phyloP scores from a whole-genome alignment of 2,888 invertebrate genomes.

The Seira ritae region DNA sequence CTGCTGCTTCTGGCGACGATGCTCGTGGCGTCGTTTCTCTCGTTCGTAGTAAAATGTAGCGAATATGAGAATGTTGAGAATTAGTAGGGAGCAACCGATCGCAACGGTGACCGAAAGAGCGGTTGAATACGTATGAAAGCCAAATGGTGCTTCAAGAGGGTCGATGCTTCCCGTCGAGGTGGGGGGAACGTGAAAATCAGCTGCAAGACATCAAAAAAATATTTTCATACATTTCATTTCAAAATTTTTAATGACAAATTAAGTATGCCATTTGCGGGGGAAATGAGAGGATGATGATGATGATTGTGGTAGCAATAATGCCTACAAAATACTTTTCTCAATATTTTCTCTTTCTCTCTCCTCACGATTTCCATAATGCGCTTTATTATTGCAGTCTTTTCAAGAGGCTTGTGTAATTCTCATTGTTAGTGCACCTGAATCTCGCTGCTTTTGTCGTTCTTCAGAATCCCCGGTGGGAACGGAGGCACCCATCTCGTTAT shows the following conservation, averaged over 20 bases:
- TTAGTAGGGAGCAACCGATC: conserved; percentile 85
- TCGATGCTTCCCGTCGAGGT: conserved; percentile 36
- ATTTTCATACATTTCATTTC: too few species aligned
- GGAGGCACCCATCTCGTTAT: conserved; percentile 38
- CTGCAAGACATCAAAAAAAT: conserved; percentile 8
- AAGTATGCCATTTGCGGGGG: too few species aligned
- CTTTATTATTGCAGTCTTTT: too few species aligned
- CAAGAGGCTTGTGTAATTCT: too few species aligned
- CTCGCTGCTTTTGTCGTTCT: conserved; percentile 57
- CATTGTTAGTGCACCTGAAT: conserved; percentile 41
- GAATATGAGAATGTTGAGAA: conserved; percentile 93
- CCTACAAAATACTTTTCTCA: too few species aligned
- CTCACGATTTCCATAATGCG: too few species aligned
- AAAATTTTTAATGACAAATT: too few species aligned
- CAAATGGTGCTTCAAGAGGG: conserved; percentile 54
- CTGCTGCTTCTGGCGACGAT: conserved; percentile 51
- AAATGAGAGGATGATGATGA: too few species aligned
- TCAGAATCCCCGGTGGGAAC: conserved; percentile 39
- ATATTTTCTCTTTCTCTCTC: too few species aligned
- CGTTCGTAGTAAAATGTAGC: conserved; percentile 80
- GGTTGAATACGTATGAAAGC: conserved; percentile 90
- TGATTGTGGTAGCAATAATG: too few species aligned
- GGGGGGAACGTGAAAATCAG: conserved; percentile 41
- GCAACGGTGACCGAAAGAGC: conserved; percentile 87
- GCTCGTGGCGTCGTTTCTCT: conserved; percentile 72